These are phyloP conservation scores for Oxyura jamaicensis DNA, from an alignment of 2,113 vertebrate species.

Conservation along the genomic window DNA sequence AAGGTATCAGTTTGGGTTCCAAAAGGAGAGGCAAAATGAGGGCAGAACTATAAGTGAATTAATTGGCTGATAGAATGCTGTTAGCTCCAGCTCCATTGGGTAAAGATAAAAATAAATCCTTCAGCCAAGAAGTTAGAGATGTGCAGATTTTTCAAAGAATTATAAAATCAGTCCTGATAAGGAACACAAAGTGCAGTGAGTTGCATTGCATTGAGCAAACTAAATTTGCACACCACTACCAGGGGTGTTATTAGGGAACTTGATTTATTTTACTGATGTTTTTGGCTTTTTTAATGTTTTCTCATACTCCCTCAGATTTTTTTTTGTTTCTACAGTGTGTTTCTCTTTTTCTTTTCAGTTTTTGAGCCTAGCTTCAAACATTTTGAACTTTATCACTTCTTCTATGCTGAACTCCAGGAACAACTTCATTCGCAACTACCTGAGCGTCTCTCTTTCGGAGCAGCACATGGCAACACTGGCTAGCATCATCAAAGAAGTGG, in stretches of 20 bases:
- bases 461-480: conserved; percentile 97
- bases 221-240: background rate
- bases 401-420: conserved; percentile 98
- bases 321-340: background rate
- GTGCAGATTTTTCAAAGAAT: background rate
- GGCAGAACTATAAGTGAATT: background rate
- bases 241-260: background rate
- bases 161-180: background rate
- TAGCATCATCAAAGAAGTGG: conserved; percentile 97
- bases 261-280: background rate
- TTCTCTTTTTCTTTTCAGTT: conserved; percentile 81
- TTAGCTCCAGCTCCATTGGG: background rate
- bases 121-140: background rate
- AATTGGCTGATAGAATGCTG: background rate
- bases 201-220: background rate
- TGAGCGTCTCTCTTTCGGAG: conserved; percentile 95
- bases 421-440: conserved; percentile 97
- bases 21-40: background rate
- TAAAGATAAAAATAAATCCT: conserved; percentile 7
- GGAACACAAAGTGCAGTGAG: background rate
- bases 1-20: background rate
- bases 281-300: background rate
- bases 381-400: conserved; percentile 95
- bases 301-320: background rate
- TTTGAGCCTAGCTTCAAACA: conserved; percentile 93